phyloP scores from a whole-genome alignment of 1,140 invertebrate genomes.

The Probaryconus sp. region DNA sequence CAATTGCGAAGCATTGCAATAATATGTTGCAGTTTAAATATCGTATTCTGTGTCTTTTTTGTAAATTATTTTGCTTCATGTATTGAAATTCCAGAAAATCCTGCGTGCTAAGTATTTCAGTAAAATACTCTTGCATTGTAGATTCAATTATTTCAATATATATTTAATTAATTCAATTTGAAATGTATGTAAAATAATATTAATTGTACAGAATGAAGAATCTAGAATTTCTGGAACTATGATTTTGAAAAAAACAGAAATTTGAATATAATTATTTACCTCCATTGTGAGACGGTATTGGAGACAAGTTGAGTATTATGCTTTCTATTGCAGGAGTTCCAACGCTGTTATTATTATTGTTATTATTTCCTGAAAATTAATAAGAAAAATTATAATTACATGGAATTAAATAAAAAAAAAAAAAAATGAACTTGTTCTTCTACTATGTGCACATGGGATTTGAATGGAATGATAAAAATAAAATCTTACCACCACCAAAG shows the following conservation, averaged over 20 bases:
- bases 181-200: not conserved
- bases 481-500: conserved; percentile 72
- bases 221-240: too few relatives aligned
- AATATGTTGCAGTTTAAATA: conserved; percentile 20
- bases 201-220: not conserved
- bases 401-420: conserved; percentile 8
- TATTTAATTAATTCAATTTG: not conserved
- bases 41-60: too few relatives aligned
- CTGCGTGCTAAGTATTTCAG: too few relatives aligned
- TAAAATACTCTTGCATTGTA: too few relatives aligned
- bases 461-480: not conserved
- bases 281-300: conserved; percentile 78
- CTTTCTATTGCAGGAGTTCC: conserved; percentile 79
- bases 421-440: too few relatives aligned
- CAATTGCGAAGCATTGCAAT: conserved; percentile 24
- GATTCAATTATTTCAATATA: too few relatives aligned
- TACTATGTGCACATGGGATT: too few relatives aligned
- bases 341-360: conserved; percentile 68
- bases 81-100: too few relatives aligned
- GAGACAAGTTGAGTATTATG: conserved; percentile 87
- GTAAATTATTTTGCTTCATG: too few relatives aligned
- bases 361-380: conserved; percentile 71
- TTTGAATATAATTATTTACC: conserved; percentile 44
- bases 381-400: conserved; percentile 5
- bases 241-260: too few relatives aligned